Conservation (phyloP, 2,113 vertebrate species). For the Leptocoma aspasia region DNA sequence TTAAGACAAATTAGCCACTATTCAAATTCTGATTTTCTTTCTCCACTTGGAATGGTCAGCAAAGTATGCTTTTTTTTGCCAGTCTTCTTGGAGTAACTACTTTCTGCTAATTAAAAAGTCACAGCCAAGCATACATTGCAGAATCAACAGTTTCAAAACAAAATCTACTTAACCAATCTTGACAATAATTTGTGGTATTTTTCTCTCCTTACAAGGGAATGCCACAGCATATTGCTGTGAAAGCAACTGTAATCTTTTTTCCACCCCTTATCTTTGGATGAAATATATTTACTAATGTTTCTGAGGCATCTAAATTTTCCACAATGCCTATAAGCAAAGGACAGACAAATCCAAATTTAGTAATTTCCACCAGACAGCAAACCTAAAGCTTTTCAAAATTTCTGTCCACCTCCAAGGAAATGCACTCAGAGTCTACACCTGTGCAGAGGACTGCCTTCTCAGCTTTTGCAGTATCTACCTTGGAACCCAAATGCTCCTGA, state of each 20-base stretch:
- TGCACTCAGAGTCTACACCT: not conserved
- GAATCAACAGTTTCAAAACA: not conserved
- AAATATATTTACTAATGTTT: not conserved
- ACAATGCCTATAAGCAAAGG: not conserved
- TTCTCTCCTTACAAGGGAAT: not conserved
- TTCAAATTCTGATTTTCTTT: not conserved
- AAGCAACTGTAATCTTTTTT: not conserved
- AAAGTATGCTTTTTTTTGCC: not conserved
- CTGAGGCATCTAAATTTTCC: not conserved
- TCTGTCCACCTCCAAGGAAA: not conserved
- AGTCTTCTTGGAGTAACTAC: not conserved
- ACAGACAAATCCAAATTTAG: not conserved
- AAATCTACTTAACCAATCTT: not conserved
- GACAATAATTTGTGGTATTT: not conserved
- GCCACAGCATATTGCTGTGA: not conserved
- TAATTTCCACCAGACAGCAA: not conserved
- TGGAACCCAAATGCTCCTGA: not conserved
- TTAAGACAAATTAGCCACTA: not conserved
- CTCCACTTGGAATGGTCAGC: not conserved
- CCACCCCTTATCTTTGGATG: not conserved
- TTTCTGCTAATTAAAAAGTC: not conserved
- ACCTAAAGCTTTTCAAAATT: not conserved
- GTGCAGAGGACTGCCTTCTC: not conserved
- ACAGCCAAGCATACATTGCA: not conserved
- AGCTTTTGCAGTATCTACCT: not conserved